Evolutionary conservation across 1,140 invertebrate species (phyloP), one percentile per base, ranked within the genome.

Genomic region (Bradysia coprophila): DNA sequence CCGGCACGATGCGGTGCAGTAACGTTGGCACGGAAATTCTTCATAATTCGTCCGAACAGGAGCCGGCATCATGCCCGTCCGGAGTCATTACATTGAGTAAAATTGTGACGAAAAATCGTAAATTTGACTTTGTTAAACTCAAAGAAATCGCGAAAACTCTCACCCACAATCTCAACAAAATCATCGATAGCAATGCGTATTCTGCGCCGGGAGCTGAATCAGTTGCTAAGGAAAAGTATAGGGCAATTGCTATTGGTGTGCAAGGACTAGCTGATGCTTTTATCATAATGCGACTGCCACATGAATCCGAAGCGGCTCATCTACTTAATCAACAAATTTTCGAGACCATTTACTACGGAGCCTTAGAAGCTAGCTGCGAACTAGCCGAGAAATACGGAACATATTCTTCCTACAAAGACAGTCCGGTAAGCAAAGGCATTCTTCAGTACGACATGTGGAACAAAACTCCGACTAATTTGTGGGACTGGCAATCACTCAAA

Each of bases 101-200:
- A 53, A 74, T 82, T 33, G 82, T 81, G 41, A 56, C 76, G 38
- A 71, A 76, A 46, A 62, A 58, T 38, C 73, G 71, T 51, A 78
- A 69, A 2, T 97, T 80, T 58, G 84, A 98, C 62, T 97, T 96
- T 62, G 48, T 69, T 3, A 87, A 89, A 56, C 65, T 98, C 16
- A 82, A 81, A 53, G 66, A 81, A 48, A 77, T 96, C 1, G 75
- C 83, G 0, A 90, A 93, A 69, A 78, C 82, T 63, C 75, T 87
- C 6, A 87, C 90, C 0, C 71, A 67, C 49, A 98, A 98, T 65
- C 66, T 98, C 37, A 95, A 98, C 64, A 92, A 85, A 65, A 83
- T 97, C 28, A 97, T 98, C 46, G 92, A 98, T 54, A 69, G 92
- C 10, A 97, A 95, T 62, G 92, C 73, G 58, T 98, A 98, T 62